Evolutionary conservation across 2,888 invertebrate species (phyloP), one percentile per base, ranked within the genome.

Genomic region (Asteroscopus sphinx): DNA sequence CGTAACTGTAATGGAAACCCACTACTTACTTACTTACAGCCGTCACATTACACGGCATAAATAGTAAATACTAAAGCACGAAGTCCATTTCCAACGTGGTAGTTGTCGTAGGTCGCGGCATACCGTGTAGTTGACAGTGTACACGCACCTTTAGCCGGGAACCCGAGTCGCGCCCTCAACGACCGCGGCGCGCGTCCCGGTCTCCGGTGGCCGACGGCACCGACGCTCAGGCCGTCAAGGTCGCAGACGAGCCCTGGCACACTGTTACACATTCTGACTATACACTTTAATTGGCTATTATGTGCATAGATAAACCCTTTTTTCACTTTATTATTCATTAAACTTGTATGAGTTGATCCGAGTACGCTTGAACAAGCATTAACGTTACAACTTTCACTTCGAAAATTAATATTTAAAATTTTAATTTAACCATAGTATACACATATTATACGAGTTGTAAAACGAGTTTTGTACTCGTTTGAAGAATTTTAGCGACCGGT

Each of bases 181-280:
- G 76, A 75, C 79, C 77, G 73, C 69, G 73, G 64, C 72, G 80
- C 65, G 64, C 72, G 80, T 66, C 82, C 79, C 80, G 77, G 79
- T 81, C 83, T 82, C 82, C 77, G 75, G 81, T 82, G 83, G 79
- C 80, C 80, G 79, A 73, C 73, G 74, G 62, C 69, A 76, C 77
- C 79, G 79, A 68, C 75, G 77, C 68, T 75, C 75, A 77, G 68
- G 59, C 76, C 79, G 77, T 80, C 89, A 86, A 87, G 86, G 88
- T 87, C 83, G 82, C 80, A 83, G 79, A 80, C 81, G 71, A 77
- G 74, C 76, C 79, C 81, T 85, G 85, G 79, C 81, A 80, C 71
- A 79, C 68, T 79, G 69, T 44, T 48, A 77, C 72, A 69, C 70
- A 68, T 73, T 73, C 60, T 51, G 53, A 58, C 62, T 58, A 65